A percentile compares a stretch with the other conserved stretches of the same genome.
Conservation (phyloP, 2,888 invertebrate genomes). For the Trilocha varians region DNA sequence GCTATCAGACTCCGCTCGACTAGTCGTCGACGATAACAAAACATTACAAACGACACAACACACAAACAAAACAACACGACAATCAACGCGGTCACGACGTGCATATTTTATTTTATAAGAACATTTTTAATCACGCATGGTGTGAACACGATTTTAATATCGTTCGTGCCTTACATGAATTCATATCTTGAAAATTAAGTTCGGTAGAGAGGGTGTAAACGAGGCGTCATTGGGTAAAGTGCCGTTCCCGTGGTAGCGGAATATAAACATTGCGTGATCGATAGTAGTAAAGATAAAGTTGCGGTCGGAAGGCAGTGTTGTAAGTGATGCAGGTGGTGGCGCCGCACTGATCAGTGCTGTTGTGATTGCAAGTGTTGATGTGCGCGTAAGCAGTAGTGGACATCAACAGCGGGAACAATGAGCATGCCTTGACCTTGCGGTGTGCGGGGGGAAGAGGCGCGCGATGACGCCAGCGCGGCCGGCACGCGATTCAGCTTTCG, state of each 20-base stretch:
- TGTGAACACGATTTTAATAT: no score
- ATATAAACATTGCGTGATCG: conserved; percentile 64
- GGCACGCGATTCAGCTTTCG: conserved; percentile 66
- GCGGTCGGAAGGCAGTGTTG: conserved; percentile 22
- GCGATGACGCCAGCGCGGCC: conserved; percentile 68
- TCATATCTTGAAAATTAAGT: no score
- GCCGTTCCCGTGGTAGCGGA: conserved; percentile 64
- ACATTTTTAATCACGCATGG: no score
- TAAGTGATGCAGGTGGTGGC: conserved; percentile 12
- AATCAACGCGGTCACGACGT: conserved; percentile 7
- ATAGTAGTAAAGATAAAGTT: conserved; percentile 38
- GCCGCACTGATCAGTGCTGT: conserved; percentile 8
- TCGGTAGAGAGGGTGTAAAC: conserved; percentile 28
- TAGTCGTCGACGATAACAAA: conserved; percentile 28
- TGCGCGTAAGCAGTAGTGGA: conserved; percentile 37
- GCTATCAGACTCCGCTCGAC: neutral
- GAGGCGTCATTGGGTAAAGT: conserved; percentile 37
- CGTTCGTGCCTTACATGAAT: no score
- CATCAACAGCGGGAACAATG: conserved; percentile 53
- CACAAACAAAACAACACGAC: conserved; percentile 16
- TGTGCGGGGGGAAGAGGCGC: conserved; percentile 57
- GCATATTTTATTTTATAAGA: no score
- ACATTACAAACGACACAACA: conserved; percentile 14
- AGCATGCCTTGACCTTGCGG: conserved; percentile 69
- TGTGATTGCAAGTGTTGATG: conserved; percentile 10